Conservation (phyloP, 1,140 invertebrate genomes). For the Solenopsis invicta region DNA sequence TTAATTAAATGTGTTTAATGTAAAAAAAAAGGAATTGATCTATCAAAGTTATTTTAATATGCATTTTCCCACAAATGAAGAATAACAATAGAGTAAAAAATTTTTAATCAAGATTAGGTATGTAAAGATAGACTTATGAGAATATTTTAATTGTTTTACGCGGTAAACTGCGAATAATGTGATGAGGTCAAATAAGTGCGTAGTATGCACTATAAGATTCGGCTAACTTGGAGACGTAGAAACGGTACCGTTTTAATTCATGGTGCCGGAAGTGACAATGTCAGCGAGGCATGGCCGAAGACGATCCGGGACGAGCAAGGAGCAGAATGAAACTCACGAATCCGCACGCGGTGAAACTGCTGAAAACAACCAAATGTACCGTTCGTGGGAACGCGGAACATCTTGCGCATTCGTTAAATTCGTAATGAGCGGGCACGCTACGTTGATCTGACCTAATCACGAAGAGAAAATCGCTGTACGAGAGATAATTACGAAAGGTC, state of each 20-base stretch:
- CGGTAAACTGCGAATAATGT: background rate
- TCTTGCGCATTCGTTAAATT: constrained; percentile 47
- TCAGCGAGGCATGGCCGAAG: constrained; percentile 11
- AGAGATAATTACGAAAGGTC: constrained; percentile 3
- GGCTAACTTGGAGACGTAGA: constrained; percentile 7
- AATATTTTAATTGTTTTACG: constrained; percentile 2
- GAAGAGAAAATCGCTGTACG: constrained; percentile 20
- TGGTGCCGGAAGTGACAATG: constrained; percentile 38
- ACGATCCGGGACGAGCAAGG: background rate
- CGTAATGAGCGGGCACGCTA: constrained; percentile 38
- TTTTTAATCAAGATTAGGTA: background rate
- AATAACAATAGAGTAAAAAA: background rate
- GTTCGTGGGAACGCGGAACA: constrained; percentile 47
- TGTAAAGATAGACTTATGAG: background rate
- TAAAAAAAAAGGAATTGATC: background rate
- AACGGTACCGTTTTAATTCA: constrained; percentile 54
- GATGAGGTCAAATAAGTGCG: background rate
- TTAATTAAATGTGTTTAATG: constrained; percentile 1
- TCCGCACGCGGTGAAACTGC: constrained; percentile 5
- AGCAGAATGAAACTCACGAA: constrained; percentile 27
- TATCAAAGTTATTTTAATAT: background rate
- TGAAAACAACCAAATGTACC: constrained; percentile 43
- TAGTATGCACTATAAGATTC: constrained; percentile 5
- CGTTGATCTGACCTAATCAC: constrained; percentile 47
- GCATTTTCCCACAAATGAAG: background rate